Conservation (phyloP, 2,888 invertebrate genomes). For the Bellardia bayeri region DNA sequence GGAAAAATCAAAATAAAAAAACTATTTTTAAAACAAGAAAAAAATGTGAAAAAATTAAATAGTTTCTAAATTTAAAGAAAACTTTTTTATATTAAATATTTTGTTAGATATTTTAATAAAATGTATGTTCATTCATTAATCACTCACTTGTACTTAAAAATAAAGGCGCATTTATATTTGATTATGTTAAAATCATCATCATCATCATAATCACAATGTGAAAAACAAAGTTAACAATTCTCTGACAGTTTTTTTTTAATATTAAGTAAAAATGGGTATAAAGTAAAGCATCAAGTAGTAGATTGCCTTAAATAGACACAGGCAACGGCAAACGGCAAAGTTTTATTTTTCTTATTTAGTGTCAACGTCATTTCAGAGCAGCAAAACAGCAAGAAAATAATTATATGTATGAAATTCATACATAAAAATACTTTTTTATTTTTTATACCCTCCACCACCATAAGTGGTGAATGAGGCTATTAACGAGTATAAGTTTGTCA, state of each 20-base stretch:
- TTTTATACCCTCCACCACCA: no score
- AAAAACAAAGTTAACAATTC: conserved; percentile 13
- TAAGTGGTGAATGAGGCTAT: no score
- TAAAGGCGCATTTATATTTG: not conserved
- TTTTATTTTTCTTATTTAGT: conserved; percentile 3
- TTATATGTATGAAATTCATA: not conserved
- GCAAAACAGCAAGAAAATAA: not conserved
- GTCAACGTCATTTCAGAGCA: conserved; percentile 42
- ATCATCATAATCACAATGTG: conserved; percentile 16
- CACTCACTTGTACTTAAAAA: not conserved
- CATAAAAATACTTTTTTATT: no score
- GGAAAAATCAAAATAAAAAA: no score
- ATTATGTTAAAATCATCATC: not conserved
- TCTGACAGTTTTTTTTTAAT: conserved; percentile 21
- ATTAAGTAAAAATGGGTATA: not conserved
- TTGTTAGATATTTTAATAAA: no score
- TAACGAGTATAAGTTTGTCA: no score
- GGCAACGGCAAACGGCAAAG: not conserved
- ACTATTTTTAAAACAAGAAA: not conserved
- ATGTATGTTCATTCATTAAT: no score
- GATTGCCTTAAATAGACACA: conserved; percentile 21
- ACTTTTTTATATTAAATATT: no score
- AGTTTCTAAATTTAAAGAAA: not conserved
- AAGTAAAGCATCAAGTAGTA: not conserved
- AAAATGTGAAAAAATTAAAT: not conserved